Base-by-base conservation (phyloP, 2,113 vertebrate genomes). In the Zeus faber region DNA sequence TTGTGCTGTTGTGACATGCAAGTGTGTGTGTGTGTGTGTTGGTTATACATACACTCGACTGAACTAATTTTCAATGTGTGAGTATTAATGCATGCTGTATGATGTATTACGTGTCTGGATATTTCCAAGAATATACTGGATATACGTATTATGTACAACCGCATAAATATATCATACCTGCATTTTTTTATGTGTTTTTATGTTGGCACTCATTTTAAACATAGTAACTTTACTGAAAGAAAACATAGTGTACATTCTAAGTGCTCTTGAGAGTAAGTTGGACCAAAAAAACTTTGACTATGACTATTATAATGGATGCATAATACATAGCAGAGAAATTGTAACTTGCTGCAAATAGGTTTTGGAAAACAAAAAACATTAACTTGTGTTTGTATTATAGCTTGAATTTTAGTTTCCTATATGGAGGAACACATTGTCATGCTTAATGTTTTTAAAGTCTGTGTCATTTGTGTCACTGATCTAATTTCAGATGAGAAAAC, bases 1-100 rank as follows among this genome's bases (percentile, higher is more conserved):
- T 16, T 44, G 27, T 50, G 8, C 6, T 23, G 23, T 49, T 60
- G 17, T 65, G 33, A 21, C 17, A 27, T 35, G 27, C 40, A 31
- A 61, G 20, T 37, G 18, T 61, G 18, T 55, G n/a, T 56, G 9
- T 45, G n/a, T 53, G 20, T 59, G 49, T 45, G 18, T 46, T n/a
- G n/a, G n/a, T n/a, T n/a, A n/a, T n/a, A n/a, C n/a, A n/a, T n/a
- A n/a, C n/a, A n/a, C n/a, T n/a, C n/a, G 33, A 14, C 33, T 37
- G 33, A 13, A 14, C 33, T 37, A 8, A 33, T 33, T 29, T 29
- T 1, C 4, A 37, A n/a, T n/a, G 20, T 49, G 47, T 29, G 47
- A n/a, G n/a, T n/a, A n/a, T n/a, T n/a, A n/a, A n/a, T 37, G 13
- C 33, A 11, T 14, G 33, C 13, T 11, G 11, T 29, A 37, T 37